Evolutionary conservation across 2,797 vertebrate species (phyloP).

Genomic region (Poecilia velifera): DNA sequence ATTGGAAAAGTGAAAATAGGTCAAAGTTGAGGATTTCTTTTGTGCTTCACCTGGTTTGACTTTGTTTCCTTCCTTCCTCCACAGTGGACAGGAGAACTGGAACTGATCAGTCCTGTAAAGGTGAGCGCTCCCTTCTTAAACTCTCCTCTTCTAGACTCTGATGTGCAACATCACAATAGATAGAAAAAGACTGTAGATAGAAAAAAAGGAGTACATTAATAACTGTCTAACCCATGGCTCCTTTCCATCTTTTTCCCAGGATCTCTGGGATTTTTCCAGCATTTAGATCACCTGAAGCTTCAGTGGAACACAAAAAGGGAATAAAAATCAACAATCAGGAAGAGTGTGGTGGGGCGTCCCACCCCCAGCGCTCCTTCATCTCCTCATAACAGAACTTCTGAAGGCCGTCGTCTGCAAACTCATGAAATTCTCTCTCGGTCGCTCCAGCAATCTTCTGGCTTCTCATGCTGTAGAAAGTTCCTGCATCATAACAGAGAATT

Average conservation of each 20-base stretch:
- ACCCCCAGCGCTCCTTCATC: constrained; percentile 21
- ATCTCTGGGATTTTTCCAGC: constrained; percentile 21
- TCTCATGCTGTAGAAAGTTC: constrained; percentile 28
- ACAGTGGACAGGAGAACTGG: constrained; percentile 82
- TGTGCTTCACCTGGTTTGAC: neutral
- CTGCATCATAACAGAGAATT: constrained; percentile 45
- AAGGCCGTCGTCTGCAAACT: constrained; percentile 51
- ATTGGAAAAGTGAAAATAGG: neutral
- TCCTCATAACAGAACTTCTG: constrained; percentile 49
- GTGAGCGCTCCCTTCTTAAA: constrained; percentile 46
- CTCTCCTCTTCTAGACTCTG: neutral
- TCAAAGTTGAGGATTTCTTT: neutral
- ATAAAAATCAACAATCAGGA: constrained; percentile 28
- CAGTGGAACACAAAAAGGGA: constrained; percentile 30
- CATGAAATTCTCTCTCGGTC: constrained; percentile 17
- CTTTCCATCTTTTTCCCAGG: constrained; percentile 25
- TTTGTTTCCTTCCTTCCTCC: constrained; percentile 19
- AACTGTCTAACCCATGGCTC: neutral
- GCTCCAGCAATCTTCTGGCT: constrained; percentile 13
- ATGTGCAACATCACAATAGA: neutral
- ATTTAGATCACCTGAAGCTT: constrained; percentile 26
- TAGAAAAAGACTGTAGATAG: too few species aligned
- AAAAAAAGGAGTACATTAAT: neutral
- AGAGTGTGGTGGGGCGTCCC: constrained; percentile 22
- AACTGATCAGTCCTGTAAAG: constrained; percentile 65